Evolutionary conservation across 2,888 invertebrate genomes (phyloP), one percentile per base, ranked within the genome.

Genomic region (Tineola bisselliella): DNA sequence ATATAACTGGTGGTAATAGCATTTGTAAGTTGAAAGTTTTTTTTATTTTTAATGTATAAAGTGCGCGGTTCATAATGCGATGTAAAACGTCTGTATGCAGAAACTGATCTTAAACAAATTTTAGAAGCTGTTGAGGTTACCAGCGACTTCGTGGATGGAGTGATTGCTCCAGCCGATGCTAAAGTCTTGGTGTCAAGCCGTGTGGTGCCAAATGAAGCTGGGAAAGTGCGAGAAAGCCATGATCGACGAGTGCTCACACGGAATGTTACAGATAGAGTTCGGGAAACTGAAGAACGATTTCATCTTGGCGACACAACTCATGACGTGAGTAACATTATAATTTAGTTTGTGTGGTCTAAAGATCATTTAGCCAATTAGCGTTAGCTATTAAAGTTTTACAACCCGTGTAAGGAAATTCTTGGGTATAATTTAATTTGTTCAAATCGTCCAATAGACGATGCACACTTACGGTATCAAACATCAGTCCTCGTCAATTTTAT

Each of bases 231-330:
- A 62, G 94, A 95, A 83, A 92, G 92, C 66, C 92, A 92, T 69
- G 94, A 95, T 76, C 91, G 90, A 65, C 90, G 91, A 31, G 91
- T 95, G 62, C 90, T 93, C 66, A 94, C 94, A 56, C 89, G 94
- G 63, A 94, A 95, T 79, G 92, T 95, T 74, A 92, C 91, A 54
- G 93, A 95, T 70, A 92, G 94, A 68, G 90, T 92, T 43, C 88
- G 91, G 64, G 95, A 96, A 79, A 94, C 93, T 0, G 95, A 96
- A 81, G 94, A 96, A 81, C 89, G 93, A 63, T 91, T 92, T 69
- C 93, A 95, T 72, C 87, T 91, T 61, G 95, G 95, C 33, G 94
- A 95, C 73, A 93, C 95, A 70, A 93, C 94, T 60, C 95, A 96
- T 79, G 92, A 95, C 89, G 96, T 95, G 71, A 90, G 90, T 84